A percentile compares a stretch with the other conserved stretches of the same genome.
phyloP scores from a whole-genome alignment of 2,888 invertebrate species.

The Azorinus chamasolen region DNA sequence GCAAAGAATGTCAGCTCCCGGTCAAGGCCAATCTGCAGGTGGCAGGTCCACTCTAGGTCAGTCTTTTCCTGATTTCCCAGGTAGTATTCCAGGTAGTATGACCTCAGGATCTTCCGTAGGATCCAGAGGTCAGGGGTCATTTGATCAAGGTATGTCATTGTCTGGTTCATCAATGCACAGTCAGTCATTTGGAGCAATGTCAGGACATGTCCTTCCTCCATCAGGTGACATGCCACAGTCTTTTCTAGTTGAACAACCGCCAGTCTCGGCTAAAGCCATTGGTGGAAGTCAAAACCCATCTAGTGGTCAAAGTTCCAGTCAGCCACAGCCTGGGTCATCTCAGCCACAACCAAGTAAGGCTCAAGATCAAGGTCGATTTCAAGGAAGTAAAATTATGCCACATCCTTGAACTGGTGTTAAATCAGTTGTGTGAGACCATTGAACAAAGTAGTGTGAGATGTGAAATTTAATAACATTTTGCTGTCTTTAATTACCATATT shows the following conservation, averaged over 20 bases:
- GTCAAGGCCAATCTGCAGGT: not conserved
- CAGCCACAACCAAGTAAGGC: not conserved
- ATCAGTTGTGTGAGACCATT: too few species aligned
- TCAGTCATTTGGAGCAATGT: not conserved
- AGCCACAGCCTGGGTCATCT: not conserved
- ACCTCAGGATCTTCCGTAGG: not conserved
- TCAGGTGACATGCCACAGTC: constrained; percentile 29
- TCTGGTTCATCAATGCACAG: too few species aligned
- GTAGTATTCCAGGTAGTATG: not conserved
- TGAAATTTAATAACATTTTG: too few species aligned
- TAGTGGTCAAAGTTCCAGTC: too few species aligned
- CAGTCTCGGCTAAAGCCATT: constrained; percentile 12
- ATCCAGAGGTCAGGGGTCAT: not conserved
- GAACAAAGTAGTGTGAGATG: too few species aligned
- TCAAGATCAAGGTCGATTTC: too few species aligned
- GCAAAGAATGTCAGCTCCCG: not conserved
- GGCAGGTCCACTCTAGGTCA: not conserved
- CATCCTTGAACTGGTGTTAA: too few species aligned
- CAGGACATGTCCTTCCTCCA: not conserved
- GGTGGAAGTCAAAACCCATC: constrained; percentile 1
- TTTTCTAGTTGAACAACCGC: constrained; percentile 32
- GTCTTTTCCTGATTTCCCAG: constrained; percentile 3
- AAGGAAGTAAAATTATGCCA: too few species aligned
- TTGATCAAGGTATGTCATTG: too few species aligned
- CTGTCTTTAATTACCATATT: too few species aligned